Evolutionary conservation across 2,797 vertebrate species (phyloP), one percentile per base, ranked within the genome.

Genomic region (Numenius phaeopus): DNA sequence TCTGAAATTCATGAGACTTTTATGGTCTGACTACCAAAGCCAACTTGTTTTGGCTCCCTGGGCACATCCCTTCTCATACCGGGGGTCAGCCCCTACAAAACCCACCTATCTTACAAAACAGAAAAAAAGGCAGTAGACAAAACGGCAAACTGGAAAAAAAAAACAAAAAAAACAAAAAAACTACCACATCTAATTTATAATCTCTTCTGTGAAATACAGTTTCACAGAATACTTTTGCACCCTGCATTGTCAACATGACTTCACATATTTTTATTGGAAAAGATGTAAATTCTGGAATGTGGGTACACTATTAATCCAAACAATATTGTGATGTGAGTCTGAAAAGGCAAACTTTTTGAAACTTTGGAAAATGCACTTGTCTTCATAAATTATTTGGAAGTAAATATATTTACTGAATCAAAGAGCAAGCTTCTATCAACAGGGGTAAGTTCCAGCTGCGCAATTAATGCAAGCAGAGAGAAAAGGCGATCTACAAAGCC

Each of bases 401-500:
- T 57, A 91, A 94, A 90, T 44, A 64, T 6, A 90, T 76, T 47
- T 61, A 34, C 26, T 64, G 52, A 61, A 44, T 50, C 15, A 54
- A 94, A 94, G 40, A 90, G 14, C 13, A 76, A 67, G 13, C 2
- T 42, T 83, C 50, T 76, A 46, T 37, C 42, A 71, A 39, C 15
- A 76, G n/a, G 26, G 46, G 4, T 75, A 83, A 76, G 12, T 80
- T 87, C n/a, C 47, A 95, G 26, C 14, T 76, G 40, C 50, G 22
- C 26, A 87, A 76, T 21, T 52, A 72, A 89, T 14, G 42, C 64
- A 73, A 57, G n/a, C 54, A 64, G 32, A 66, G 62, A 95, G 78
- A 91, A 94, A 79, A 96, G 15, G 19, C 47, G 55, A 64, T 73
- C 83, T 89, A 54, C 46, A 92, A 82, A 91, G 84, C 39, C 75